Evolutionary conservation across 1,140 invertebrate species (phyloP).

Genomic region (Formica exsecta): DNA sequence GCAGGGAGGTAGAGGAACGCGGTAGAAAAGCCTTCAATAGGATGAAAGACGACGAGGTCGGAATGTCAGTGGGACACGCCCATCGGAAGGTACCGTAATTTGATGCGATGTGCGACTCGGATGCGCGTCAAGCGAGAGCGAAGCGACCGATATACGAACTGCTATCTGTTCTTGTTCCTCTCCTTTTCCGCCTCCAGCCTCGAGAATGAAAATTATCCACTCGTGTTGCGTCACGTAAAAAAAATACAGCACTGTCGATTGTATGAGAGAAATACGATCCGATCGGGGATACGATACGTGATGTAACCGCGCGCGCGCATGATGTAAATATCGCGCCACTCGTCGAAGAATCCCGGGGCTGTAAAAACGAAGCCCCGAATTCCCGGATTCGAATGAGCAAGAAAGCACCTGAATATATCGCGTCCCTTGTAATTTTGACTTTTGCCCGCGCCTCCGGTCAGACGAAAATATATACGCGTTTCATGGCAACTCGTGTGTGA

Average conservation of each 20-base stretch:
- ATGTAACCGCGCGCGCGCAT: slow-evolving; percentile 10
- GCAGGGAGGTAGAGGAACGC: background rate
- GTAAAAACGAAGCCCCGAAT: background rate
- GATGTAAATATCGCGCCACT: slow-evolving; percentile 26
- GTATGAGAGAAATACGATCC: slow-evolving; percentile 45
- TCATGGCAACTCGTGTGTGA: background rate
- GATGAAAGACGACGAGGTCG: slow-evolving; percentile 74
- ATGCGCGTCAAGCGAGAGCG: slow-evolving; percentile 23
- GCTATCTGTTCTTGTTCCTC: background rate
- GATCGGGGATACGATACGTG: background rate
- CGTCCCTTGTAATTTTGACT: slow-evolving; percentile 37
- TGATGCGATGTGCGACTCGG: slow-evolving; percentile 62
- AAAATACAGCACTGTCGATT: slow-evolving; percentile 23
- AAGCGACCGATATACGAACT: slow-evolving; percentile 34
- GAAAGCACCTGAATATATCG: background rate
- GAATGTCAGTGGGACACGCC: slow-evolving; percentile 74
- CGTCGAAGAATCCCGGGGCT: no score
- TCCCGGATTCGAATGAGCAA: slow-evolving; percentile 1
- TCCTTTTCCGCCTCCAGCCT: background rate
- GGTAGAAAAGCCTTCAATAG: slow-evolving; percentile 57
- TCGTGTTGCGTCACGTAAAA: slow-evolving; percentile 52
- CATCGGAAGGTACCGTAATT: slow-evolving; percentile 72
- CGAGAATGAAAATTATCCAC: slow-evolving; percentile 47
- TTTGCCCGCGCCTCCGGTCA: background rate
- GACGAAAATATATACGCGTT: background rate